A percentile compares a stretch with the other conserved stretches of the same genome.
Evolutionary conservation across 2,113 vertebrate species (phyloP).

Genomic region (Siniperca knerii): DNA sequence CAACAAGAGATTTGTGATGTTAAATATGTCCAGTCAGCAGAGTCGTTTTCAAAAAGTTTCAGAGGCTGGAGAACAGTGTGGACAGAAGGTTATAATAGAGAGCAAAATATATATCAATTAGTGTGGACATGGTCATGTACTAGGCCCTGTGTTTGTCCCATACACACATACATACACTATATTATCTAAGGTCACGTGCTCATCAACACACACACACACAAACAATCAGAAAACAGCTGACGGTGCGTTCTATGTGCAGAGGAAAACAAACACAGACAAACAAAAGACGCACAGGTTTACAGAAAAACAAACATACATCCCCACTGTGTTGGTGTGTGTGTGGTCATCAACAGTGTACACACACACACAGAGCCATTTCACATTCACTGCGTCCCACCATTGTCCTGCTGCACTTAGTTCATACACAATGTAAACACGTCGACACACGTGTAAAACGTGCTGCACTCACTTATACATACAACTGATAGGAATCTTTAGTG

Average conservation of each 20-base stretch:
- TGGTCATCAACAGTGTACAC: slow-evolving; percentile 11
- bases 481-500: slow-evolving; percentile 60
- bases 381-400: slow-evolving; percentile 65
- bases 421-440: slow-evolving; percentile 61
- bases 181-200: slow-evolving; percentile 1
- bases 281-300: slow-evolving; percentile 34
- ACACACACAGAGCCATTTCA: slow-evolving; percentile 16
- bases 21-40: background rate
- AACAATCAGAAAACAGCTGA: slow-evolving; percentile 56
- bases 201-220: background rate
- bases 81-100: no score
- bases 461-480: slow-evolving; percentile 37
- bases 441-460: slow-evolving; percentile 68
- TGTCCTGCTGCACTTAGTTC: slow-evolving; percentile 62
- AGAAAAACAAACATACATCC: slow-evolving; percentile 36
- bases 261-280: slow-evolving; percentile 41
- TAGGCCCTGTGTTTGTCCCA: background rate
- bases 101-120: background rate
- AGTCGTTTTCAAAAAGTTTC: background rate
- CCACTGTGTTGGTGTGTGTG: slow-evolving; percentile 12
- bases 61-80: background rate
- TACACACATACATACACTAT: background rate
- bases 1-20: background rate
- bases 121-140: background rate
- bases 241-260: background rate